Evolutionary conservation across 2,797 vertebrate species (phyloP), one percentile per base, ranked within the genome.

Genomic region (Poecilia gillii): DNA sequence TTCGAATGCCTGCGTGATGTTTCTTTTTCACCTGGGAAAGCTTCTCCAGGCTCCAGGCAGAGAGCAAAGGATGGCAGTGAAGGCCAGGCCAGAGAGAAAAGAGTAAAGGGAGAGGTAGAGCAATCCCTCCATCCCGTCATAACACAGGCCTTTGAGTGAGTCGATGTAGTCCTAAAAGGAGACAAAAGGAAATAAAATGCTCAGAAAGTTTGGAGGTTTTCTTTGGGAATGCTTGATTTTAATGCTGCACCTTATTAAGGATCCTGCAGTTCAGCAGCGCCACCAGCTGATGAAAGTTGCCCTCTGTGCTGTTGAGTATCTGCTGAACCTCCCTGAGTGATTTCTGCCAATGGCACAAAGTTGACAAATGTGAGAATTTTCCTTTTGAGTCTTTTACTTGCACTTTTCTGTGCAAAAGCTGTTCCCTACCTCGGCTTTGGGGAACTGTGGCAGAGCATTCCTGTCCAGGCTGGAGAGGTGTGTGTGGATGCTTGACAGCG

Each of bases 211-310:
- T 46, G 33, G 7, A 51, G 46, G 59, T 6, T 62, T 3, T 45
- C 8, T 23, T 47, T 36, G 4, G 2, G 16, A 31, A 9, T 23
- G 16, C 16, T 47, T 31, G 23, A 25, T n/a, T 23, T 39, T 1
- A n/a, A 71, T 46, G 68, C 51, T 39, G n/a, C 88, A 98, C 97
- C 97, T 98, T 98, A 90, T 98, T 97, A 85, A 98, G 96, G 77
- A 97, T 95, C 72, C 97, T 90, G 81, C 97, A 98, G 92, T 98
- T 97, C 45, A 98, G 94, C 8, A 98, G 94, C 0, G 97, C 97
- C 87, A 98, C 97, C 83, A 98, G 81, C 90, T 98, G 97, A 88
- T 98, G 97, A 84, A 98, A 98, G 92, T 97, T 97, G 31, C 97
- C 96, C 90, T 98, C 97, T 0, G 97, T 98, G 83, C 93, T 92